These are phyloP conservation scores for Holothuria leucospilota DNA, from an alignment of 53 echinoderm and acorn worm species.

Conservation along the genomic window DNA sequence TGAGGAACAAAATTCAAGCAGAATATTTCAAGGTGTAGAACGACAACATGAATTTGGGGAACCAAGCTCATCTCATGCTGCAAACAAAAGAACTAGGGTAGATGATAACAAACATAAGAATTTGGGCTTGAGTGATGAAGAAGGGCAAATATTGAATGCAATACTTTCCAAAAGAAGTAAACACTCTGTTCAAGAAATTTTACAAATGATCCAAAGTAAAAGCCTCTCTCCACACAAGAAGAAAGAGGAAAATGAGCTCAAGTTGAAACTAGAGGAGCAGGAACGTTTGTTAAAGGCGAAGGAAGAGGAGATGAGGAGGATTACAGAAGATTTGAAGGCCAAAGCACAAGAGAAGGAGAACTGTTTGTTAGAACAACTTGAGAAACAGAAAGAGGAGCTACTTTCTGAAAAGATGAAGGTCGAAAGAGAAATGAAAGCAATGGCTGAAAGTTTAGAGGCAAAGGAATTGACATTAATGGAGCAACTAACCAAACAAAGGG, in stretches of 20 bases:
- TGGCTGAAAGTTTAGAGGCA: conserved; percentile 43
- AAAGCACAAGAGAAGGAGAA: conserved; percentile 81
- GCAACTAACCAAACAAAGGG: conserved; percentile 72
- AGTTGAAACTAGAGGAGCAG: conserved; percentile 63
- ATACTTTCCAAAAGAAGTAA: conserved; percentile 16
- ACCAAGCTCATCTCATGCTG: conserved; percentile 15
- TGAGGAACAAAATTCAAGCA: background rate
- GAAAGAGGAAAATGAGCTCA: conserved; percentile 55
- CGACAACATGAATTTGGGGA: background rate
- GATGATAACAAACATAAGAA: no score
- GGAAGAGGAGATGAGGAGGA: conserved; percentile 56
- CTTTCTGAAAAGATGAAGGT: conserved; percentile 64
- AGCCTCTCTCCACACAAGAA: conserved; percentile 37
- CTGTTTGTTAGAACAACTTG: conserved; percentile 82
- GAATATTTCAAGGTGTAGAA: background rate
- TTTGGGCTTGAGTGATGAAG: conserved; percentile 12
- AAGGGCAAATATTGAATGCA: conserved; percentile 31
- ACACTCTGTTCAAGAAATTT: conserved; percentile 32
- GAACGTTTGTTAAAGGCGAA: conserved; percentile 62
- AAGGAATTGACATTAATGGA: conserved; percentile 76
- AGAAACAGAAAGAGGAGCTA: conserved; percentile 80
- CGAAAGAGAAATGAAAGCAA: conserved; percentile 45
- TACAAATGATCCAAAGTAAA: conserved; percentile 37
- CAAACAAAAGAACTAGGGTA: background rate
- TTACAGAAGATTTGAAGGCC: conserved; percentile 32